Evolutionary conservation across 2,888 invertebrate genomes (phyloP), one percentile per base, ranked within the genome.

Genomic region (Disparrhopalites patrizii): DNA sequence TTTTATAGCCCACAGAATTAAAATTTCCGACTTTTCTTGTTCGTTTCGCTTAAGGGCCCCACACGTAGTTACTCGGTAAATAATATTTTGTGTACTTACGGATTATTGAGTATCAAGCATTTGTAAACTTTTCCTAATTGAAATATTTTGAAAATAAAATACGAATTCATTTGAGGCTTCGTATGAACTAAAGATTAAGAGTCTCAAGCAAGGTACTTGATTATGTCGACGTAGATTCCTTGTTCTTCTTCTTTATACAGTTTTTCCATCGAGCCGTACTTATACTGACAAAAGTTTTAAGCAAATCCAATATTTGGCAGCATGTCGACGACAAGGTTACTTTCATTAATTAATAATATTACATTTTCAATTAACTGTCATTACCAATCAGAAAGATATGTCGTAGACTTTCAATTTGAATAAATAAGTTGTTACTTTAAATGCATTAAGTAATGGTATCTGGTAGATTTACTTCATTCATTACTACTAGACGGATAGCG

Each of bases 31-130:
- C n/a, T n/a, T n/a, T n/a, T n/a, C n/a, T n/a, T n/a, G n/a, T n/a
- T n/a, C n/a, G n/a, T n/a, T n/a, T n/a, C n/a, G n/a, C n/a, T n/a
- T n/a, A n/a, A n/a, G n/a, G n/a, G n/a, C n/a, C n/a, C n/a, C n/a
- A n/a, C n/a, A n/a, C n/a, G n/a, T n/a, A n/a, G n/a, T n/a, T n/a
- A n/a, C n/a, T n/a, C n/a, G n/a, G n/a, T n/a, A n/a, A 57, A 36
- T 38, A 56, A 36, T 20, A 38, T 10, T 40, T 20, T 25, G 27
- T n/a, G 28, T 57, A 40, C 38, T 23, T 57, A 57, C n/a, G 27
- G 31, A 57, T 40, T 57, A 57, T 25, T 57, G 57, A 57, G 57
- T 57, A 57, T 57, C 57, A 57, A 38, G 57, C 38, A 38, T 57
- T 57, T 57, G 57, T 40, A 57, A 54, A 31, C 33, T 13, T 54